Evolutionary conservation across 2,113 vertebrate species (phyloP).

Genomic region (Morphnarchus princeps): DNA sequence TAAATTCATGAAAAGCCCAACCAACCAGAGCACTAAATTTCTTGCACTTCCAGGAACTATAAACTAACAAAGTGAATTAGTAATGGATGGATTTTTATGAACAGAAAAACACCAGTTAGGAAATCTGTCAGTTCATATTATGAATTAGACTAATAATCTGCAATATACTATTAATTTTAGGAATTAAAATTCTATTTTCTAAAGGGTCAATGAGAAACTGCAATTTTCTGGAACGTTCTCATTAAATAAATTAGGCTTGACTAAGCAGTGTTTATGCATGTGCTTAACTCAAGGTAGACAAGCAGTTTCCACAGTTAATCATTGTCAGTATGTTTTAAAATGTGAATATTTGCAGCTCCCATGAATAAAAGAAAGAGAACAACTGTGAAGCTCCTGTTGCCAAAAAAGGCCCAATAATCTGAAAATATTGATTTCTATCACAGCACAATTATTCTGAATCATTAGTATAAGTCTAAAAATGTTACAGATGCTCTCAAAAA

Average conservation of each 20-base stretch:
- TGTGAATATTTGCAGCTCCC: neutral
- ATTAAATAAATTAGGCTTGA: neutral
- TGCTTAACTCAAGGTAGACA: neutral
- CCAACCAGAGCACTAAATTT: neutral
- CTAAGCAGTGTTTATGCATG: neutral
- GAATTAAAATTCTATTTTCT: neutral
- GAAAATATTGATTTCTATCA: neutral
- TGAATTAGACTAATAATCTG: neutral
- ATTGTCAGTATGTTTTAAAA: neutral
- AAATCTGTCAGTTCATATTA: neutral
- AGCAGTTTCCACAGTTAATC: neutral
- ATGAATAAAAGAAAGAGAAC: neutral
- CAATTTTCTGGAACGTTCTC: neutral
- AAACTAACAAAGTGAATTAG: neutral
- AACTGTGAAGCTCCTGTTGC: neutral
- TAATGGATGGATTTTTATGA: neutral
- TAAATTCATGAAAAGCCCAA: neutral
- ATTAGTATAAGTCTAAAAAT: neutral
- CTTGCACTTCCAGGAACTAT: neutral
- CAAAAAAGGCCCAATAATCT: neutral
- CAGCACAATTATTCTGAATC: neutral
- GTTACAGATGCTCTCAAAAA: neutral
- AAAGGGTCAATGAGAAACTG: neutral
- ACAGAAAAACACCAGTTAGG: neutral
- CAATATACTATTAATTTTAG: neutral